Percentiles rank a stretch among this genome's conserved stretches.
Evolutionary conservation across 2,888 invertebrate species (phyloP).

Genomic region (Prionchulus punctatus): DNA sequence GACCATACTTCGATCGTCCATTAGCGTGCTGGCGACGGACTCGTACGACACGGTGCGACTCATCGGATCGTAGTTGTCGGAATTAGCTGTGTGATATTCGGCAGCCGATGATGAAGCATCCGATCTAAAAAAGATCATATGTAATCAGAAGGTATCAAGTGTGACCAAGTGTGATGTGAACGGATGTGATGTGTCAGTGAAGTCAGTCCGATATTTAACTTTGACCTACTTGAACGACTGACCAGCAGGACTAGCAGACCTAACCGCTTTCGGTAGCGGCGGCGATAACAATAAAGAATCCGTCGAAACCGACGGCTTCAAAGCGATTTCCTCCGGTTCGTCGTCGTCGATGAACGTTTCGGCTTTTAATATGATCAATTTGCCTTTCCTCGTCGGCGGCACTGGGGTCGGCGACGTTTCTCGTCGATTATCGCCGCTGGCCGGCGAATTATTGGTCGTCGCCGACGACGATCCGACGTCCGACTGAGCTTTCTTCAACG

Average conservation of each 20-base stretch:
- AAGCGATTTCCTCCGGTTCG: constrained; percentile 5
- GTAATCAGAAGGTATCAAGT: not conserved
- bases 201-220: no score
- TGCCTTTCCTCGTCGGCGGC: not conserved
- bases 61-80: not conserved
- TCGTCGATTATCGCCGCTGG: no score
- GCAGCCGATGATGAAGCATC: not conserved
- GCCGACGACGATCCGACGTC: no score
- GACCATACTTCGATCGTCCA: constrained; percentile 13
- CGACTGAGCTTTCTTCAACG: no score
- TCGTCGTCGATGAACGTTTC: constrained; percentile 6
- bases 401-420: constrained; percentile 2
- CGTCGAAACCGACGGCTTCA: not conserved
- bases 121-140: not conserved
- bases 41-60: constrained; percentile 7
- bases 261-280: not conserved
- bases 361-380: constrained; percentile 1
- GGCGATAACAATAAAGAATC: not conserved
- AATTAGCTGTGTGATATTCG: not conserved
- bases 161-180: not conserved
- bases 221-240: not conserved
- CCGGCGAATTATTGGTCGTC: no score
- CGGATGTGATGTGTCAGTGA: not conserved
- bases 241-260: not conserved
- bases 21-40: constrained; percentile 1